Evolutionary conservation across 2,888 invertebrate genomes (phyloP).

Genomic region (Hirtodrosophila cameraria): DNA sequence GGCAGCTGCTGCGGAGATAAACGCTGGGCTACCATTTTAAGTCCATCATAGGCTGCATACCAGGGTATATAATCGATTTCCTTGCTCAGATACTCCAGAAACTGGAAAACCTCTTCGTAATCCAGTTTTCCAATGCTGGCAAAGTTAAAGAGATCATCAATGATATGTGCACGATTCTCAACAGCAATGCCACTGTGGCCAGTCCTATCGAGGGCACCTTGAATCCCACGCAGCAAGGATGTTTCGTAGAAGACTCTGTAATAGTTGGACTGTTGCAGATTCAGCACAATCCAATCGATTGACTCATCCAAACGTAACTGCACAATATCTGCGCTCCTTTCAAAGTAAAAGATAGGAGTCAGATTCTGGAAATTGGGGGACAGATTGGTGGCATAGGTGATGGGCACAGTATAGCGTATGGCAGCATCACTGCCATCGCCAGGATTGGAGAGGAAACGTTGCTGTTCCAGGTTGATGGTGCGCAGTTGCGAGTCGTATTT

Average conservation of each 20-base stretch:
- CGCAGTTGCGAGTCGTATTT: conserved; percentile 20
- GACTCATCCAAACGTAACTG: conserved; percentile 27
- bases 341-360: conserved; percentile 59
- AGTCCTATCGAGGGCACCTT: conserved; percentile 44
- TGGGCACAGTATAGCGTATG: conserved; percentile 75
- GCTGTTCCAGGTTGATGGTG: conserved; percentile 56
- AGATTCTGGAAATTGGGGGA: conserved; percentile 64
- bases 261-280: conserved; percentile 80
- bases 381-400: conserved; percentile 75
- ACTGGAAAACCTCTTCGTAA: conserved; percentile 84
- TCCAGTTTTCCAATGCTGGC: conserved; percentile 86
- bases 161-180: conserved; percentile 89
- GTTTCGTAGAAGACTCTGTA: conserved; percentile 89
- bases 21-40: conserved; percentile 45
- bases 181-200: conserved; percentile 66
- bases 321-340: conserved; percentile 26
- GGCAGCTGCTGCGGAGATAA: conserved; percentile 48
- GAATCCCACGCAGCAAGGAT: conserved; percentile 85
- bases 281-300: conserved; percentile 79
- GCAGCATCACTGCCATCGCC: conserved; percentile 53
- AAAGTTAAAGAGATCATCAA: conserved; percentile 90
- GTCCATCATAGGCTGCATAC: conserved; percentile 86
- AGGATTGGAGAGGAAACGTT: conserved; percentile 65
- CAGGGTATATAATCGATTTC: conserved; percentile 91
- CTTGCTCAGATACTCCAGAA: conserved; percentile 88